phyloP scores from a whole-genome alignment of 2,113 vertebrate genomes.

The Rhineura floridana region DNA sequence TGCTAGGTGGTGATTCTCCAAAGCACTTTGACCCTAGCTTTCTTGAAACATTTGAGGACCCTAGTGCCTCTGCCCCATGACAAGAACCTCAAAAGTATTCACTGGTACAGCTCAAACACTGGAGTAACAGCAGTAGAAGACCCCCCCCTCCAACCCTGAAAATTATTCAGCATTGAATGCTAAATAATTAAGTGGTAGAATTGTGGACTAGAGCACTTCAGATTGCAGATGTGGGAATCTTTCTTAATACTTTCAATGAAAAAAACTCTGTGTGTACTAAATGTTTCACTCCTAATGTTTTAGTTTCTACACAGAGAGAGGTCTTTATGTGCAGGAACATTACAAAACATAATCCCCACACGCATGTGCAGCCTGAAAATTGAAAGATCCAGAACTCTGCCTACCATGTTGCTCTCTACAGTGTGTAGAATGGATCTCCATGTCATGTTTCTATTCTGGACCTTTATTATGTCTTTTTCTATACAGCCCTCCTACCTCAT shows the following conservation, averaged over 20 bases:
- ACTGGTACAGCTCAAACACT: not conserved
- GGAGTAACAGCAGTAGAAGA: not conserved
- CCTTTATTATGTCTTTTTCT: not conserved
- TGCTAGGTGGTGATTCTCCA: not conserved
- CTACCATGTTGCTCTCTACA: not conserved
- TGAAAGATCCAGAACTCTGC: not conserved
- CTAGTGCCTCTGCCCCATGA: no score
- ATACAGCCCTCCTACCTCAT: not conserved
- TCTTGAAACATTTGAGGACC: not conserved
- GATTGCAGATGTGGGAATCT: not conserved
- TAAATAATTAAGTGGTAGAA: not conserved
- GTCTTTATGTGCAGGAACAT: not conserved
- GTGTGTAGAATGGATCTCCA: not conserved
- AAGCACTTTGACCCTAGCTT: not conserved
- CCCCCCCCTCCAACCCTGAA: not conserved
- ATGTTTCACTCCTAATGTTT: not conserved
- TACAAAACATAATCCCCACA: not conserved
- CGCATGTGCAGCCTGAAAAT: not conserved
- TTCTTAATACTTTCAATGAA: not conserved
- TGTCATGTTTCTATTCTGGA: no score
- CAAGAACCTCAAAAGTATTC: not conserved
- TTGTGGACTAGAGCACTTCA: not conserved
- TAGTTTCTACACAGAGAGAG: not conserved
- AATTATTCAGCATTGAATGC: not conserved
- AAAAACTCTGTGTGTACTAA: not conserved